Evolutionary conservation across 2,113 vertebrate genomes (phyloP).

Genomic region (Heteronetta atricapilla): DNA sequence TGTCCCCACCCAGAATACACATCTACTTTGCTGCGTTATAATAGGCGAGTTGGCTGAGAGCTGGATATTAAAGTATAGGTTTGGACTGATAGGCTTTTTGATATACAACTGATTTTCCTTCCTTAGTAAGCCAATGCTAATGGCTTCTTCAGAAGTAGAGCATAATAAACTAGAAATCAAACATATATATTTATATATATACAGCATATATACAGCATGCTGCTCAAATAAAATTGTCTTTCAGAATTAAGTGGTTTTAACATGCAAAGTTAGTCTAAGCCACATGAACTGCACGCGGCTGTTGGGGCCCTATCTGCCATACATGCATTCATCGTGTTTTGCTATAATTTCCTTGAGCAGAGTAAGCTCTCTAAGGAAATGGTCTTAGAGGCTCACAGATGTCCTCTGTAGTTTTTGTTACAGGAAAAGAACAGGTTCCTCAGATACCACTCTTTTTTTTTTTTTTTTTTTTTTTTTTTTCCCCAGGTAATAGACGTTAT

Average conservation of each 20-base stretch:
- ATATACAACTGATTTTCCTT: background rate
- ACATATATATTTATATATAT: background rate
- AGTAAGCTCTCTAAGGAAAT: background rate
- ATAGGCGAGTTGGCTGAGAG: background rate
- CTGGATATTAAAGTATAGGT: background rate
- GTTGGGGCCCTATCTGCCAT: background rate
- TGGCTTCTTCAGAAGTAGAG: background rate
- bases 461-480: background rate
- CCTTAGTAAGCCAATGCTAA: background rate
- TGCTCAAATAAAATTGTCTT: background rate
- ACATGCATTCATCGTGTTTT: background rate
- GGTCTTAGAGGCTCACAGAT: background rate
- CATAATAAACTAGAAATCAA: background rate
- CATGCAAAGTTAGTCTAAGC: background rate
- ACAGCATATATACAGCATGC: no score
- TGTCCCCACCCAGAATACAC: background rate
- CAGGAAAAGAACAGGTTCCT: background rate
- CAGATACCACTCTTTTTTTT: background rate
- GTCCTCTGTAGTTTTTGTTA: background rate
- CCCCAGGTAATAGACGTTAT: background rate
- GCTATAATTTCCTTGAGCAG: background rate
- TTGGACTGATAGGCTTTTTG: background rate
- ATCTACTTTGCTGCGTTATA: background rate
- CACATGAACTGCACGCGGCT: background rate
- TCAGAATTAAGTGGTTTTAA: background rate